Base-by-base conservation (phyloP, 2,797 vertebrate species). In the Helostoma temminkii region DNA sequence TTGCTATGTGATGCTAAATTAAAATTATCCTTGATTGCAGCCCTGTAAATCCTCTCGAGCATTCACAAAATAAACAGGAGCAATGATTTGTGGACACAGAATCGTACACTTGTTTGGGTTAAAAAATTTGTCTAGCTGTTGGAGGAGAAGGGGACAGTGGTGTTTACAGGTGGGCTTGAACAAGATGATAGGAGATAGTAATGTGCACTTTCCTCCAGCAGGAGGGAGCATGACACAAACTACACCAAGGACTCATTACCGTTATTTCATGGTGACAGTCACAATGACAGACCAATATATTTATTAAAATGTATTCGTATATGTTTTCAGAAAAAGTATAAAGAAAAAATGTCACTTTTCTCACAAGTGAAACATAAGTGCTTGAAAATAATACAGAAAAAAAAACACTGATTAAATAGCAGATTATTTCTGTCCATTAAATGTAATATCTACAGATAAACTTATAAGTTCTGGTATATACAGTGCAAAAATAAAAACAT, bases 401-500 rank as follows among this genome's bases (percentile, higher is more conserved):
- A 32, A 42, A 42, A 48, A 41, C 6, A 7, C 28, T 11, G 4
- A 32, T 14, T 3, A 3, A 19, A 28, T 6, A 16, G 21, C 8
- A 61, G 18, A 2, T 34, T 1, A 1, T 63, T 66, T 57, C 8
- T 28, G 61, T 67, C 34, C n/a, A 43, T 65, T 65, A 39, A 45
- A 66, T 64, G 26, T 6, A 46, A 74, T 4, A 41, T 18, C 6
- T 21, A 28, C 12, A 22, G 16, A 37, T 1, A 4, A 50, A 55
- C 4, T 21, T 11, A 46, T 12, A 18, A 32, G 11, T 47, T 55
- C 9, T 12, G 9, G 37, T 9, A 47, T 2, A 25, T 8, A 30
- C 6, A 39, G 66, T 55, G 54, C 25, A 72, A 77, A 41, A 49
- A 15, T 22, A 30, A 21, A 60, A 73, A 25, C 28, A 28, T 41